Conservation (phyloP, 1,140 invertebrate species). For the Grapholita molesta region DNA sequence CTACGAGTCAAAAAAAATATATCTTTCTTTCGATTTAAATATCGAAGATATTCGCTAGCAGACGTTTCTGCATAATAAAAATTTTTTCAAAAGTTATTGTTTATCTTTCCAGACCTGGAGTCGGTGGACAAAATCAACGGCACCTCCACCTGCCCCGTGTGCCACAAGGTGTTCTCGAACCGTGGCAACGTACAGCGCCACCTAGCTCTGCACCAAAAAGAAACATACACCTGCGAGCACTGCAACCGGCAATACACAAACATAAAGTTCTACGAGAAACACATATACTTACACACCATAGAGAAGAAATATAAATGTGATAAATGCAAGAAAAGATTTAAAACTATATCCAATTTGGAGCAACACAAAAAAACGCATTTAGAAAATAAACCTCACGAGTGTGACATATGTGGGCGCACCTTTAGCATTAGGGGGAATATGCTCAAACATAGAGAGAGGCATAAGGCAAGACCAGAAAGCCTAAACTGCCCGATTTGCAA, state of each 20-base stretch:
- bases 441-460: constrained; percentile 35
- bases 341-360: constrained; percentile 19
- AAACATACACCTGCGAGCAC: constrained; percentile 33
- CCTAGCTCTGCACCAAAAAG: constrained; percentile 31
- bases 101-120: background rate
- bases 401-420: constrained; percentile 34
- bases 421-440: constrained; percentile 40
- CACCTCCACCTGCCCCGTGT: constrained; percentile 32
- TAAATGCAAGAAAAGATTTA: constrained; percentile 42
- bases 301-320: constrained; percentile 34
- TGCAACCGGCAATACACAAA: constrained; percentile 36
- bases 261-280: constrained; percentile 30
- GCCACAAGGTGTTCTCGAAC: constrained; percentile 35
- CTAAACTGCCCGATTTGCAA: constrained; percentile 43
- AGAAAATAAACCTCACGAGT: constrained; percentile 21
- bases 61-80: too few species aligned
- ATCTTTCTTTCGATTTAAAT: too few species aligned
- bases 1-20: too few species aligned
- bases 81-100: background rate
- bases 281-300: constrained; percentile 26
- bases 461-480: constrained; percentile 20
- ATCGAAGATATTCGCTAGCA: too few species aligned
- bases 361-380: background rate
- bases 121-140: constrained; percentile 18
- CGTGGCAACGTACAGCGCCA: constrained; percentile 40